phyloP scores from a whole-genome alignment of 2,113 vertebrate genomes.

The Melanostigma gelatinosum region DNA sequence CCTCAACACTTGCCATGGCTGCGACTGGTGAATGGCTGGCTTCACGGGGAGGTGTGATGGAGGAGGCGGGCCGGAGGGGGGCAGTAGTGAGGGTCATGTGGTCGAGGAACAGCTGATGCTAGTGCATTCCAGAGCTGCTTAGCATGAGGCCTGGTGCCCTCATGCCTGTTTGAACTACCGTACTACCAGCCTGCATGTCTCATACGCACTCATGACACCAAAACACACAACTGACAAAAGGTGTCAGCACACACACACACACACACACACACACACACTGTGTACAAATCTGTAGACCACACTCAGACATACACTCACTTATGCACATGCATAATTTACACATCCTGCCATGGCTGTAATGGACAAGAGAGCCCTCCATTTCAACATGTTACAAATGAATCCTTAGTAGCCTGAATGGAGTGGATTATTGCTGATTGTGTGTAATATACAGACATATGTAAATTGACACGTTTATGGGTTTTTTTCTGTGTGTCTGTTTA shows the following conservation, averaged over 20 bases:
- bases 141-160: slow-evolving; percentile 23
- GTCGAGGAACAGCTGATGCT: slow-evolving; percentile 61
- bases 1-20: not conserved
- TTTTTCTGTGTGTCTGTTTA: not conserved
- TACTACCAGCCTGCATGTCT: not conserved
- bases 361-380: slow-evolving; percentile 10
- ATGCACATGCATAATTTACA: slow-evolving; percentile 56
- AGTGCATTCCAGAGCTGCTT: slow-evolving; percentile 60
- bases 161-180: slow-evolving; percentile 14
- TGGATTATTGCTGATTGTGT: not conserved
- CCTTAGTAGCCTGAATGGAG: not conserved
- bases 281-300: not conserved
- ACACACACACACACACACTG: not conserved
- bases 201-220: slow-evolving; percentile 4
- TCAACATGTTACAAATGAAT: not conserved
- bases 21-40: not conserved
- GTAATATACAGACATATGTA: not conserved
- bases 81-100: slow-evolving; percentile 52
- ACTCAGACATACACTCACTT: not conserved
- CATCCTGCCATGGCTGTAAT: slow-evolving; percentile 43
- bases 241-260: not conserved
- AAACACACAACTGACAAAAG: slow-evolving; percentile 6
- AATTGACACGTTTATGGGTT: not conserved
- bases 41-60: slow-evolving; percentile 31
- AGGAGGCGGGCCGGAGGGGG: slow-evolving; percentile 8